Evolutionary conservation across 2,113 vertebrate species (phyloP).

Genomic region (Peromyscus leucopus): DNA sequence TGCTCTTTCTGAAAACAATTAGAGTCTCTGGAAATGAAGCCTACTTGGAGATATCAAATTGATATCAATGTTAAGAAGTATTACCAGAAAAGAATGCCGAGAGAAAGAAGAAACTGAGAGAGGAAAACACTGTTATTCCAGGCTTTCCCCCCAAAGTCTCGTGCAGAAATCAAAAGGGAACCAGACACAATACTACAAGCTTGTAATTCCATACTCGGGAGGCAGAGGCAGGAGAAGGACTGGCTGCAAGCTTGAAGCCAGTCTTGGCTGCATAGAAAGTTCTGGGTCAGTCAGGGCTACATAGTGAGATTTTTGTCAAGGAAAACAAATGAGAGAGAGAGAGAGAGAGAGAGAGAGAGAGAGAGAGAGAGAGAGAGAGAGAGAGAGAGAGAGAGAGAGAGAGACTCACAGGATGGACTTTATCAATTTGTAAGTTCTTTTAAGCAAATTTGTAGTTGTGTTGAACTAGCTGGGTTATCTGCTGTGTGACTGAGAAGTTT

Average conservation of each 20-base stretch:
- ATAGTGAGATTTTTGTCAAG: neutral
- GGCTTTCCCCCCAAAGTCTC: neutral
- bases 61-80: neutral
- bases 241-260: neutral
- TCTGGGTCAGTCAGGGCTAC: neutral
- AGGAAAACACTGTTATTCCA: neutral
- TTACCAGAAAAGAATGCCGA: neutral
- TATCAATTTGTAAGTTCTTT: too few relatives aligned
- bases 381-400: neutral
- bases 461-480: neutral
- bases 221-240: neutral
- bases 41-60: neutral
- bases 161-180: neutral
- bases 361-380: too few relatives aligned
- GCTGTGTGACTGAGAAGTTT: neutral
- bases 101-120: neutral
- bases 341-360: neutral
- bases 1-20: neutral
- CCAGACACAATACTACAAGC: too few relatives aligned
- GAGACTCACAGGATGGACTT: neutral
- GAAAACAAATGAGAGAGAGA: neutral
- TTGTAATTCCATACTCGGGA: neutral
- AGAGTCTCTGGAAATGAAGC: conserved; percentile 6
- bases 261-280: neutral
- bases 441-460: neutral